phyloP scores from a whole-genome alignment of 2,888 invertebrate genomes.

The Rapana venosa region DNA sequence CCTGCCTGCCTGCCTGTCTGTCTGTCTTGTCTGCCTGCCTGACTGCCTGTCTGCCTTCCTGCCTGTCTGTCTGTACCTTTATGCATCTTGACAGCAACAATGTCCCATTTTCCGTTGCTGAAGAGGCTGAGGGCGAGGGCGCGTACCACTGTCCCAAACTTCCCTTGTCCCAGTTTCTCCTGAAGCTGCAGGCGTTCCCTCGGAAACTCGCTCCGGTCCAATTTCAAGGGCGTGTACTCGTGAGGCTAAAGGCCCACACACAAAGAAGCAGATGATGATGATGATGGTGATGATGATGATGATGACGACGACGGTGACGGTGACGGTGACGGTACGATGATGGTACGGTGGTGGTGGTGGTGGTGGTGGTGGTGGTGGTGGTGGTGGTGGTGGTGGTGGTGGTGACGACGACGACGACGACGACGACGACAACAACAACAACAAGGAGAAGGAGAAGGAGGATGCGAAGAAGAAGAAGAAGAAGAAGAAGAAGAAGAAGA shows the following conservation, averaged over 20 bases:
- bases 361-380: too few relatives aligned
- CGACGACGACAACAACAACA: too few relatives aligned
- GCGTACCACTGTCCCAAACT: constrained; percentile 96
- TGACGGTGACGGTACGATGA: neutral
- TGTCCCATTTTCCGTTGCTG: constrained; percentile 87
- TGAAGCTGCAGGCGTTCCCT: constrained; percentile 91
- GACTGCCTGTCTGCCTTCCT: neutral
- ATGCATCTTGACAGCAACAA: constrained; percentile 95
- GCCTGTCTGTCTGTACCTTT: constrained; percentile 79
- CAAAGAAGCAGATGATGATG: too few relatives aligned
- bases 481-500: too few relatives aligned
- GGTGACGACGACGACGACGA: too few relatives aligned
- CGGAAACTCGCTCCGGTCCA: constrained; percentile 87
- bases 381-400: too few relatives aligned
- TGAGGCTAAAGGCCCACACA: neutral
- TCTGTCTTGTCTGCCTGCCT: neutral
- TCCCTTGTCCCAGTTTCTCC: constrained; percentile 94
- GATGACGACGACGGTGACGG: neutral
- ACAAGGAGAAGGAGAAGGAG: too few relatives aligned
- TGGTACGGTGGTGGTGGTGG: neutral
- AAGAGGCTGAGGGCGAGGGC: constrained; percentile 90
- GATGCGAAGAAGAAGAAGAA: too few relatives aligned
- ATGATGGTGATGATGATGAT: too few relatives aligned
- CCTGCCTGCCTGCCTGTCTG: neutral
- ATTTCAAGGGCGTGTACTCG: constrained; percentile 5